These are phyloP conservation scores for Harpalus rubripes DNA, from an alignment of 2,888 invertebrate genomes.

Conservation along the genomic window DNA sequence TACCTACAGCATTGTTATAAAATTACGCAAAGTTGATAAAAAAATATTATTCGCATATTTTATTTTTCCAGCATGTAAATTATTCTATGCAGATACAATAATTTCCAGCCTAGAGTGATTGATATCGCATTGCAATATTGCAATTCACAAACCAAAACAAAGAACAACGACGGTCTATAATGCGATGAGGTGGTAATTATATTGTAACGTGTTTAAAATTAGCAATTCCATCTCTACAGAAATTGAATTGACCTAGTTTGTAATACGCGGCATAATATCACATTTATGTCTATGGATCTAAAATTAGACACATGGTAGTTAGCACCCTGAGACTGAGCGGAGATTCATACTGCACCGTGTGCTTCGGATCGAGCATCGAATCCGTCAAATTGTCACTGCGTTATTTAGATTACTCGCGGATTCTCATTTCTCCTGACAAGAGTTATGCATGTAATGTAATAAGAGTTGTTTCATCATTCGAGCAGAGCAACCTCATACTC, in stretches of 20 bases:
- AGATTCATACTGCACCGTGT: constrained; percentile 22
- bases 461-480: neutral
- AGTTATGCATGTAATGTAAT: neutral
- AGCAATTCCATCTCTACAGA: constrained; percentile 41
- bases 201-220: constrained; percentile 36
- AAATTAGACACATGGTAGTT: constrained; percentile 16
- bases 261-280: constrained; percentile 42
- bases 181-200: constrained; percentile 5
- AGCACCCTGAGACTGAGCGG: neutral
- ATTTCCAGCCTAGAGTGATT: no score
- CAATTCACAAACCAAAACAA: constrained; percentile 5
- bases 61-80: no score
- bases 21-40: neutral
- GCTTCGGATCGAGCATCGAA: neutral
- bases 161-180: neutral
- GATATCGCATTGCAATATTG: neutral
- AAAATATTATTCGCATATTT: no score
- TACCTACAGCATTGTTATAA: neutral
- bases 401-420: neutral
- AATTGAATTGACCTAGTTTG: constrained; percentile 43
- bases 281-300: constrained; percentile 42
- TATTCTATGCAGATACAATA: no score
- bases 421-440: neutral
- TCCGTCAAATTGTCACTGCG: constrained; percentile 26
- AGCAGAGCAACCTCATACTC: no score